Evolutionary conservation across 2,888 invertebrate species (phyloP), one percentile per base, ranked within the genome.

Genomic region (Spilosoma lubricipeda): DNA sequence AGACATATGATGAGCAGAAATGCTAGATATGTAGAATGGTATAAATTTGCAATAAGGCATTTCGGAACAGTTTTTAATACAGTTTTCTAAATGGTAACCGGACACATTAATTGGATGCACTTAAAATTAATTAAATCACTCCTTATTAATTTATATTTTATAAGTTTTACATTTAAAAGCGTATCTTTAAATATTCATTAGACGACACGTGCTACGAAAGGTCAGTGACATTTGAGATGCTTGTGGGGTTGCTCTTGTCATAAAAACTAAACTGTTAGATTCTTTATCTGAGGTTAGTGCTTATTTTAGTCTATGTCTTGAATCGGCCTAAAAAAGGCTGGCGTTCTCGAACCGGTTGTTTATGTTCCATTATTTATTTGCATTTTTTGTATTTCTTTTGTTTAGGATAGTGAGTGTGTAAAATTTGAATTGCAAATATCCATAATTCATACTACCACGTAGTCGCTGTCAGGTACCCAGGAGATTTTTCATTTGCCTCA

Each of bases 81-180:
- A 56, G 30, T 63, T 63, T 56, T 39, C 56, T 52, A 68, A 59
- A 27, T 39, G 42, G 59, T 23, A 3, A 30, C 70, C 59, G 63
- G 63, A 63, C 20, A 70, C 63, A 63, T 70, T 39, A 70, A 70
- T 70, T 63, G 30, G 27, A 30, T 67, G 67, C 59, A 59, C 20
- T 59, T 27, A 15, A 56, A 70, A 30, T 59, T 70, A 70, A 70
- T 63, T 70, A 56, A 42, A 33, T 63, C 70, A 70, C 42, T 9
- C 27, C 30, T 67, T 30, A 45, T 45, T 27, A 45, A 30, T 67
- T 30, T 63, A 63, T 63, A 63, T 15, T 63, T 59, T 27, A 27
- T n/a, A 15, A 59, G n/a, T 27, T 63, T 30, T 30, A 63, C 30
- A 63, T 63, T 30, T 18, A 63, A 5, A 30, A 30, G 63, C 0